Percentiles rank a stretch among this genome's conserved stretches.
Conservation (phyloP, 1,140 invertebrate species). For the Druon quercuslanigerum region DNA sequence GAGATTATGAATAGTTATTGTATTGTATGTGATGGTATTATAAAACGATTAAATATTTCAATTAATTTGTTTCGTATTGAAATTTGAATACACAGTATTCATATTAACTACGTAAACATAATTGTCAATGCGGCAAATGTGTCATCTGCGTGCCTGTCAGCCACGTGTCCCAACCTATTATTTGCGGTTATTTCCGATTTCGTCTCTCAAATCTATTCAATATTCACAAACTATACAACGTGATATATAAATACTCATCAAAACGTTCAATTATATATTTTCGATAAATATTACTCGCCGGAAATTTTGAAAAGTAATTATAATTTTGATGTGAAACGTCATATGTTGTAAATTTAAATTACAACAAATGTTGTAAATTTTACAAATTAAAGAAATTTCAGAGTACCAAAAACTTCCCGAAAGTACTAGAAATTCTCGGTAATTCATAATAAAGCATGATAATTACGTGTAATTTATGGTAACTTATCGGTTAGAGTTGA, state of each 20-base stretch:
- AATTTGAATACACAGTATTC: neutral
- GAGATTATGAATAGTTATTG: neutral
- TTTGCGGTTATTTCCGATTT: slow-evolving; percentile 27
- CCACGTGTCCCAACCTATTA: neutral
- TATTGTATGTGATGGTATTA: neutral
- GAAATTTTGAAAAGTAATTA: too few species aligned
- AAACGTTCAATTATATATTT: neutral
- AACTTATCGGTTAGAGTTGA: too few species aligned
- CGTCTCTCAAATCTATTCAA: slow-evolving; percentile 28
- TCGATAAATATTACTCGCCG: neutral
- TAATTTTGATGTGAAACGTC: too few species aligned
- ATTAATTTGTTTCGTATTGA: neutral
- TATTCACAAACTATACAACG: slow-evolving; percentile 1
- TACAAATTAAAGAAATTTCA: too few species aligned
- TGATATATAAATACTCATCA: slow-evolving; percentile 3
- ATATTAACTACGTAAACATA: slow-evolving; percentile 20
- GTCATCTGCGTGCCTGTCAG: slow-evolving; percentile 21
- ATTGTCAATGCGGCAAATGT: slow-evolving; percentile 24
- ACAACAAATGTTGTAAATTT: too few species aligned
- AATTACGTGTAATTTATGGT: too few species aligned
- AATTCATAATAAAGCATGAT: too few species aligned
- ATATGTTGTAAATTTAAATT: too few species aligned
- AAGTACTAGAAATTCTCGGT: too few species aligned
- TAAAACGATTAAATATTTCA: neutral
- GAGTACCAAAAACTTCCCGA: too few species aligned